Evolutionary conservation across 2,888 invertebrate species (phyloP).

Genomic region (Teleiodes luculella): DNA sequence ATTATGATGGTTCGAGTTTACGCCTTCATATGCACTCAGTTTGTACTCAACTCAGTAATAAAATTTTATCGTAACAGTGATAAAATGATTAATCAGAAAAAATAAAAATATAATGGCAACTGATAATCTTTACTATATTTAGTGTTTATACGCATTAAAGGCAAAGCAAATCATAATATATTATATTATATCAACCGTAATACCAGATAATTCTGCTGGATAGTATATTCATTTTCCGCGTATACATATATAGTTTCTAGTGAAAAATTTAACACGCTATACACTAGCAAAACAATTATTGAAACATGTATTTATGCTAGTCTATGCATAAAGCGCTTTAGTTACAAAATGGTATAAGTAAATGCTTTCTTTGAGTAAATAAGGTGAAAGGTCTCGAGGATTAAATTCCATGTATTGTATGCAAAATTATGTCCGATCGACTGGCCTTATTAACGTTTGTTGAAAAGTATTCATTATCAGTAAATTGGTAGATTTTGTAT

Average conservation of each 20-base stretch:
- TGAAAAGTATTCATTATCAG: conserved; percentile 23
- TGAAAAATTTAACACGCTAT: conserved; percentile 1
- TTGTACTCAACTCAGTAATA: too few relatives aligned
- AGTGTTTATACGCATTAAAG: too few relatives aligned
- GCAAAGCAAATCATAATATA: too few relatives aligned
- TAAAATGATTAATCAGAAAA: not conserved
- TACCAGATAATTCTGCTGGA: too few relatives aligned
- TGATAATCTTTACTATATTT: too few relatives aligned
- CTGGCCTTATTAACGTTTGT: conserved; percentile 19
- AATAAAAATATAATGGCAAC: not conserved
- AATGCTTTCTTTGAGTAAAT: conserved; percentile 20
- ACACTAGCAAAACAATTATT: not conserved
- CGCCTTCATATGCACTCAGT: not conserved
- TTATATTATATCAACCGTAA: too few relatives aligned
- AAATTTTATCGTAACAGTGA: not conserved
- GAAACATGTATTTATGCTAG: conserved; percentile 1
- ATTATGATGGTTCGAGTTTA: too few relatives aligned
- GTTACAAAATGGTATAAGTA: conserved; percentile 12
- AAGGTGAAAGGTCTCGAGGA: conserved; percentile 33
- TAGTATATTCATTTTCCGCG: too few relatives aligned
- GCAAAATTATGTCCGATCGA: conserved; percentile 21
- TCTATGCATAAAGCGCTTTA: not conserved
- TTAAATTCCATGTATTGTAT: conserved; percentile 35
- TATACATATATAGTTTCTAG: not conserved
- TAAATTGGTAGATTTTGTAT: not conserved